Percentiles rank a stretch among this genome's conserved stretches.
Conservation (phyloP, 2,888 invertebrate species). For the Acanthoscelides obtectus region DNA sequence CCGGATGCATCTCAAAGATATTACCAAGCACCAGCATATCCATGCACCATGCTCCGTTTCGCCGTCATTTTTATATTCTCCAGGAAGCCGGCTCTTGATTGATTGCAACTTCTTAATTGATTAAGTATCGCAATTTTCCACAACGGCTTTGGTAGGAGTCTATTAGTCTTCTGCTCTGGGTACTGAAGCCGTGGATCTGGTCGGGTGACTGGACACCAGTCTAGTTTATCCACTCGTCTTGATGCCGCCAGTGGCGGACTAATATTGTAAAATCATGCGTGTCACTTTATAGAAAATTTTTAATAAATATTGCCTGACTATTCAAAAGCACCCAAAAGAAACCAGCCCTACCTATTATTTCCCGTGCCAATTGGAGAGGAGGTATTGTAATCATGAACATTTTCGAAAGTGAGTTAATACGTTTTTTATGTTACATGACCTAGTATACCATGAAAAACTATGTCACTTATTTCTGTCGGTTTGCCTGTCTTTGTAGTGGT, state of each 20-base stretch:
- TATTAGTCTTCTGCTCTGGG: not conserved
- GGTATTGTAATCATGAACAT: no score
- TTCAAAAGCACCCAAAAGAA: no score
- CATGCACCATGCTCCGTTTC: not conserved
- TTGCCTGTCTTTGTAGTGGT: no score
- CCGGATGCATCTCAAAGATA: not conserved
- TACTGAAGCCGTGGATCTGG: not conserved
- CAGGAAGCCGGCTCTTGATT: constrained; percentile 24
- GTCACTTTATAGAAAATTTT: no score
- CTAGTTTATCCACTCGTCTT: not conserved
- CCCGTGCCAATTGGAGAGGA: no score
- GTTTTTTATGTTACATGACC: no score
- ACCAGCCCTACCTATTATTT: no score
- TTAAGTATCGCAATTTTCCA: constrained; percentile 35
- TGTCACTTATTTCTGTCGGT: no score
- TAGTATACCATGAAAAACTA: no score
- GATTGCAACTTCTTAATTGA: constrained; percentile 35
- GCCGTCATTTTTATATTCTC: not conserved
- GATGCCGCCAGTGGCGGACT: not conserved
- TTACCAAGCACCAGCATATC: not conserved
- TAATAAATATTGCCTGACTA: no score
- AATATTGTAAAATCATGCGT: no score
- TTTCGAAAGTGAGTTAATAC: no score
- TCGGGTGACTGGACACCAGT: not conserved
- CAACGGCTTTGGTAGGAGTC: not conserved